Percentiles rank a stretch among this genome's conserved stretches.
phyloP scores from a whole-genome alignment of 2,888 invertebrate genomes.

The Yponomeuta plumbellus region DNA sequence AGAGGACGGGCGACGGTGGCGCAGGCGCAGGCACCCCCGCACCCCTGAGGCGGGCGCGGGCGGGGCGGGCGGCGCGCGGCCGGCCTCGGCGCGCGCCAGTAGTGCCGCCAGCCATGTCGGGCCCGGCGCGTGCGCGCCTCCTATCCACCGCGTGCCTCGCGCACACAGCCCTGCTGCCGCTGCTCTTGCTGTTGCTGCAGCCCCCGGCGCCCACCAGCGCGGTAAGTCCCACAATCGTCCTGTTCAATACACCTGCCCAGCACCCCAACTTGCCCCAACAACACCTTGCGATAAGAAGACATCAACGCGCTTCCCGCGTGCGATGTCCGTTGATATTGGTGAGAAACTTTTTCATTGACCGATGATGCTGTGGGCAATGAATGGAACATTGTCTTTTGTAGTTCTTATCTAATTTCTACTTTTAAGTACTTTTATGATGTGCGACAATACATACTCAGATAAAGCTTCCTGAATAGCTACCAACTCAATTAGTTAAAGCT shows the following conservation, averaged over 20 bases:
- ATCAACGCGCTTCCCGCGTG: constrained; percentile 35
- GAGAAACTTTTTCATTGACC: constrained; percentile 2
- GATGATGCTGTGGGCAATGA: not conserved
- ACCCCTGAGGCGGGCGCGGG: constrained; percentile 36
- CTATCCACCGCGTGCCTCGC: constrained; percentile 46
- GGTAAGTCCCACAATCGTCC: constrained; percentile 42
- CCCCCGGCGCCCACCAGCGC: constrained; percentile 46
- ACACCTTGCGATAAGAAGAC: constrained; percentile 33
- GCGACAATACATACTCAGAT: too few relatives aligned
- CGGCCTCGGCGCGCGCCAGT: constrained; percentile 53
- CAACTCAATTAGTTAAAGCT: too few relatives aligned
- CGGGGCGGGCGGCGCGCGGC: constrained; percentile 33
- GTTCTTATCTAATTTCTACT: too few relatives aligned
- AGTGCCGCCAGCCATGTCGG: constrained; percentile 73
- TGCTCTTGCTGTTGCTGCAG: constrained; percentile 31
- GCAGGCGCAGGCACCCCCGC: constrained; percentile 39
- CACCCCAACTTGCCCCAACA: not conserved
- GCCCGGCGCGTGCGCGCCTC: constrained; percentile 68
- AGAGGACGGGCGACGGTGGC: constrained; percentile 36
- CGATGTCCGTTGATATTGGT: not conserved
- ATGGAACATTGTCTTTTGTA: too few relatives aligned
- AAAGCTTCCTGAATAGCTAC: too few relatives aligned
- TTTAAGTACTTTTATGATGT: too few relatives aligned
- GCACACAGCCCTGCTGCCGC: constrained; percentile 52
- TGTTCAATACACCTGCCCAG: not conserved